Conservation (phyloP, 2,113 vertebrate genomes). For the Poeciliopsis prolifica region DNA sequence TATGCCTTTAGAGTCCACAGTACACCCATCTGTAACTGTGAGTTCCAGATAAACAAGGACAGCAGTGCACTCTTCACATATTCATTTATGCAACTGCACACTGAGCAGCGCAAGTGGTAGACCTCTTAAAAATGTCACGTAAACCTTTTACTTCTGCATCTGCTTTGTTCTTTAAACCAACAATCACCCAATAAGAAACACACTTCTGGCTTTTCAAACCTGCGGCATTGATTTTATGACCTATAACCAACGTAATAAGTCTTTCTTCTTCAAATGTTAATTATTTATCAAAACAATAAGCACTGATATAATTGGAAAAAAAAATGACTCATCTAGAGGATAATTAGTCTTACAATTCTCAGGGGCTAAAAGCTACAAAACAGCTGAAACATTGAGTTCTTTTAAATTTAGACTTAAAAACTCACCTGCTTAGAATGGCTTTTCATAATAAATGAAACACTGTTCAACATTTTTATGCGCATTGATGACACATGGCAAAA, state of each 20-base stretch:
- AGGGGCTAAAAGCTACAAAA: not conserved
- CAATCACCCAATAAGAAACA: not conserved
- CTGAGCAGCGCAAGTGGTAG: not conserved
- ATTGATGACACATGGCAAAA: no score
- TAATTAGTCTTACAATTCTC: not conserved
- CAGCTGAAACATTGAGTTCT: no score
- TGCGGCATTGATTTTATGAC: not conserved
- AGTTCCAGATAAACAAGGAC: conserved; percentile 9
- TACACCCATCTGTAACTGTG: not conserved
- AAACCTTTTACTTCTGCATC: conserved; percentile 5
- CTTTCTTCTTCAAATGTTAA: not conserved
- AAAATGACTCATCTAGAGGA: no score
- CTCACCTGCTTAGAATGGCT: no score
- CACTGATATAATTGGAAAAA: not conserved
- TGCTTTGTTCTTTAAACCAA: not conserved
- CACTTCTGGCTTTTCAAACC: not conserved
- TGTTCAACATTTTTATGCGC: no score
- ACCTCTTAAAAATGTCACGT: not conserved
- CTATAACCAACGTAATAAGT: not conserved
- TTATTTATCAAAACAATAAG: not conserved
- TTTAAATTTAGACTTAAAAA: no score
- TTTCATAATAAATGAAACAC: no score
- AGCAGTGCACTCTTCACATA: not conserved
- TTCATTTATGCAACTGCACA: conserved; percentile 7
- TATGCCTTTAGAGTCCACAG: conserved; percentile 5